phyloP scores from a whole-genome alignment of 30 jellyfish, hydroid and myxozoan genomes.

The Turritopsis rubra region DNA sequence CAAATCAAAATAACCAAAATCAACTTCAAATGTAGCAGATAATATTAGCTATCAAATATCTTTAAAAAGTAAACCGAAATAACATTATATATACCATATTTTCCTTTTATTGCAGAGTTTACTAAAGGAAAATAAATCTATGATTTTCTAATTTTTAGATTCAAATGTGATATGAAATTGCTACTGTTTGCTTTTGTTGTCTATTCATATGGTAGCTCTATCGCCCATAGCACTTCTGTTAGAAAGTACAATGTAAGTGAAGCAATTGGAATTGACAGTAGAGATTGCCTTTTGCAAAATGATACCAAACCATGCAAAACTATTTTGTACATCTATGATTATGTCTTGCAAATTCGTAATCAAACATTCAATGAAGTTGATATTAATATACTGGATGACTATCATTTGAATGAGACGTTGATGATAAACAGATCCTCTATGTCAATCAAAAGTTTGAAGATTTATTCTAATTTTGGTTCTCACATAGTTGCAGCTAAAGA shows the following conservation, averaged over 20 bases:
- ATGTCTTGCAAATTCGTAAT: conserved; percentile 11
- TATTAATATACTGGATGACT: conserved; percentile 22
- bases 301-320: conserved; percentile 42
- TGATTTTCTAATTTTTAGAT: too few species aligned
- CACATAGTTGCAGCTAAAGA: conserved; percentile 18
- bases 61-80: too few species aligned
- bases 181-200: not conserved
- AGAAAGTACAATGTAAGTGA: not conserved
- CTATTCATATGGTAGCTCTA: not conserved
- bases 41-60: too few species aligned
- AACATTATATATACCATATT: too few species aligned
- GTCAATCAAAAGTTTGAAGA: not conserved
- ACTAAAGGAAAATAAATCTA: too few species aligned
- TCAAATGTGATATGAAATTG: not conserved
- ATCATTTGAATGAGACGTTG: conserved; percentile 30
- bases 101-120: too few species aligned
- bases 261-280: conserved; percentile 23
- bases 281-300: conserved; percentile 26
- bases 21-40: too few species aligned
- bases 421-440: conserved; percentile 17
- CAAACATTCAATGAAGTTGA: not conserved
- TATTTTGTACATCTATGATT: conserved; percentile 41
- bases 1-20: too few species aligned
- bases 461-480: conserved; percentile 17
- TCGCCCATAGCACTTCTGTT: not conserved